These are phyloP conservation scores for Ostrea denselamellosa DNA, from an alignment of 1,140 invertebrate species.

Conservation along the genomic window DNA sequence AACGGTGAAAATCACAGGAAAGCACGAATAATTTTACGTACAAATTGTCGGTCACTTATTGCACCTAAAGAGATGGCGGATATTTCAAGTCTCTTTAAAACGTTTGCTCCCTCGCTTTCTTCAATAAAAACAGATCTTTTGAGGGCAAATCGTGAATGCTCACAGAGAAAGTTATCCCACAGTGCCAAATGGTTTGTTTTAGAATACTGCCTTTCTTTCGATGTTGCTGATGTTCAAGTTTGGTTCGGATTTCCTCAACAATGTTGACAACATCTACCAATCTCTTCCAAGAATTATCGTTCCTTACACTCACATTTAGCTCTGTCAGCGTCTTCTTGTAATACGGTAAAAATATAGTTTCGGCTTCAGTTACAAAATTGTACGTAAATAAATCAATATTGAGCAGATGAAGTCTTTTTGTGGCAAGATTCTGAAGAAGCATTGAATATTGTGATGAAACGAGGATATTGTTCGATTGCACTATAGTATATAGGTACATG, in stretches of 20 bases:
- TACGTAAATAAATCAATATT: too few species aligned
- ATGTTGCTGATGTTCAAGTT: neutral
- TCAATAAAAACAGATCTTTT: slow-evolving; percentile 44
- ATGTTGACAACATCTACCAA: too few species aligned
- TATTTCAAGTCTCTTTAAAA: slow-evolving; percentile 48
- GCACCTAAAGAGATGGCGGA: slow-evolving; percentile 43
- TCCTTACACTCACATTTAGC: too few species aligned
- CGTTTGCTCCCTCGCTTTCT: slow-evolving; percentile 36
- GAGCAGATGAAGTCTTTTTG: too few species aligned
- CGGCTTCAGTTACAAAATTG: too few species aligned
- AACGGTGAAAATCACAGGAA: neutral
- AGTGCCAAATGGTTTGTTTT: slow-evolving; percentile 46
- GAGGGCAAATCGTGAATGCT: slow-evolving; percentile 46
- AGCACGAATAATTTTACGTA: neutral
- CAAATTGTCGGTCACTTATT: neutral
- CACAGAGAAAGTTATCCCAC: slow-evolving; percentile 45
- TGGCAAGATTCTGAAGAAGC: too few species aligned
- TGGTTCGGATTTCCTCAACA: neutral
- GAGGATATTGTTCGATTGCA: too few species aligned
- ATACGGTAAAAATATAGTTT: too few species aligned
- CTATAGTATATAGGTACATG: too few species aligned
- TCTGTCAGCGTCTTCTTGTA: neutral
- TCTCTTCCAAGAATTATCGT: neutral
- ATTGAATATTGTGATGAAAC: too few species aligned
- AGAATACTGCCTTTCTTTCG: neutral